Evolutionary conservation across 2,113 vertebrate species (phyloP).

Genomic region (Meleagris gallopavo): DNA sequence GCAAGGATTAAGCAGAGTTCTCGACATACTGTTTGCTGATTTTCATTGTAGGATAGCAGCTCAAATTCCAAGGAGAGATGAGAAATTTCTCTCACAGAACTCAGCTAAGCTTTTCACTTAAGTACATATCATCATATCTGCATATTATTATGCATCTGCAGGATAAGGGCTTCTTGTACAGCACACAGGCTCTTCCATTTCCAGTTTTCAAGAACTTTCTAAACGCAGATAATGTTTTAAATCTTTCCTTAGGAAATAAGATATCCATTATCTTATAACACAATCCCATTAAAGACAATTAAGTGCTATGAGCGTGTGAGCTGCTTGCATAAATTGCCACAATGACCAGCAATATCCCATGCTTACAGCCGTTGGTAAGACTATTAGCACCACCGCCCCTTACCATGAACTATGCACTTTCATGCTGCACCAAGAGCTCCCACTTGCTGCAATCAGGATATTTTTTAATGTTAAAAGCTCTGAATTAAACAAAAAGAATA

Average conservation of each 20-base stretch:
- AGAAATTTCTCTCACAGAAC: not conserved
- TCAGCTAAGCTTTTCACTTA: not conserved
- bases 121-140: not conserved
- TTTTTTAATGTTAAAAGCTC: slow-evolving; percentile 37
- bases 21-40: not conserved
- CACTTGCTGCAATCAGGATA: slow-evolving; percentile 20
- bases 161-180: not conserved
- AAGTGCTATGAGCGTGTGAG: not conserved
- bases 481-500: slow-evolving; percentile 21
- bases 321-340: not conserved
- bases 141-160: not conserved
- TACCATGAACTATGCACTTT: not conserved
- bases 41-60: not conserved
- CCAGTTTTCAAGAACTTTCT: not conserved
- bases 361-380: not conserved
- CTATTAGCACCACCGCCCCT: not conserved
- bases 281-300: not conserved
- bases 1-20: not conserved
- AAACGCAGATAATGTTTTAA: slow-evolving; percentile 21
- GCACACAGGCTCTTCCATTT: not conserved
- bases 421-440: not conserved
- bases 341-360: not conserved
- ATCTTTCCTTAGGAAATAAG: slow-evolving; percentile 33
- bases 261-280: slow-evolving; percentile 21
- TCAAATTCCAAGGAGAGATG: not conserved